A percentile compares a stretch with the other conserved stretches of the same genome.
These are phyloP conservation scores for Cataglyphis hispanica DNA, from an alignment of 1,140 invertebrate genomes.

Conservation along the genomic window DNA sequence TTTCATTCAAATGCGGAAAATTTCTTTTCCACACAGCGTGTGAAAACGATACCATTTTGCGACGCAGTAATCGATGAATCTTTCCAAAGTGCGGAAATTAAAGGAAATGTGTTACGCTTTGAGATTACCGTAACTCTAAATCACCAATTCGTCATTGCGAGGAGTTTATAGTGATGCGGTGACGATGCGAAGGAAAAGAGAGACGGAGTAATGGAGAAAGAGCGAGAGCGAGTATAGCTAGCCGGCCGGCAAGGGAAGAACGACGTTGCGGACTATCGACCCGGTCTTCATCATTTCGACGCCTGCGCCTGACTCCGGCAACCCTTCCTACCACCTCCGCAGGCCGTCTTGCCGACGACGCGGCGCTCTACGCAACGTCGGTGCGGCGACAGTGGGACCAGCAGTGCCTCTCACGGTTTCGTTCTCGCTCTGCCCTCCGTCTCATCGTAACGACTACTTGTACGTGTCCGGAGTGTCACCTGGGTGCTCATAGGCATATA, in stretches of 20 bases:
- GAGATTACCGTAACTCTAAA: neutral
- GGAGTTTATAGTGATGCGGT: conserved; percentile 28
- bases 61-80: neutral
- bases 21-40: neutral
- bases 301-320: conserved; percentile 77
- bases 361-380: conserved; percentile 83
- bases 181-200: neutral
- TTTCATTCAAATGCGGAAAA: neutral
- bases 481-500: conserved; percentile 19
- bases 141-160: neutral
- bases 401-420: conserved; percentile 81
- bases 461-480: conserved; percentile 70
- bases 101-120: neutral
- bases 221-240: conserved; percentile 9
- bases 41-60: neutral
- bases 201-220: neutral
- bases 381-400: conserved; percentile 78
- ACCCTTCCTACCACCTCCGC: conserved; percentile 79
- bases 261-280: conserved; percentile 86
- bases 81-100: neutral
- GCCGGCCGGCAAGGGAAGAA: conserved; percentile 69
- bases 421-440: conserved; percentile 75
- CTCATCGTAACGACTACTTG: conserved; percentile 64
- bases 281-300: conserved; percentile 69
- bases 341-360: conserved; percentile 83